phyloP scores from a whole-genome alignment of 2,797 vertebrate genomes.

The Crax fasciolata region DNA sequence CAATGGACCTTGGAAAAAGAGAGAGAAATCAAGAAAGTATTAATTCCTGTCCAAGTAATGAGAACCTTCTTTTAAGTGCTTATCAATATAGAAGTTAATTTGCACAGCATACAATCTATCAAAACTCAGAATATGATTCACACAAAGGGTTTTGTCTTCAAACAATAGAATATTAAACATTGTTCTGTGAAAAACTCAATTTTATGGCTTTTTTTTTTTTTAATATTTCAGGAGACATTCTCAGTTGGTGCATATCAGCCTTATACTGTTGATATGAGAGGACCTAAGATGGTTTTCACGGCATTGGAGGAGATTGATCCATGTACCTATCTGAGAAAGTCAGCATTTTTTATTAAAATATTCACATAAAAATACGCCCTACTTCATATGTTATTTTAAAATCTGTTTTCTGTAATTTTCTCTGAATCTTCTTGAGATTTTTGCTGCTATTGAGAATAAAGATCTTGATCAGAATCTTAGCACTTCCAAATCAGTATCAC shows the following conservation, averaged over 20 bases:
- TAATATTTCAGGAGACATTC: neutral
- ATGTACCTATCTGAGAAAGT: neutral
- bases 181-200: neutral
- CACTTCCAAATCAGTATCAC: neutral
- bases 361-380: neutral
- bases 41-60: neutral
- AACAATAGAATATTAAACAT: neutral
- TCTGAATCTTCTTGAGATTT: neutral
- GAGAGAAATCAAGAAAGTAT: neutral
- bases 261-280: neutral
- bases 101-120: neutral
- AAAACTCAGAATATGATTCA: constrained; percentile 1
- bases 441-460: neutral
- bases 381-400: neutral
- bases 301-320: neutral
- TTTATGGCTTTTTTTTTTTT: neutral
- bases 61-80: constrained; percentile 13
- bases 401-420: neutral
- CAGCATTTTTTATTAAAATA: neutral
- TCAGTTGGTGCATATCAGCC: neutral
- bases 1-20: neutral
- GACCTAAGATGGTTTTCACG: neutral
- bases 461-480: neutral
- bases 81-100: constrained; percentile 31
- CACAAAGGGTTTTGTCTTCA: neutral